Evolutionary conservation across 2,113 vertebrate genomes (phyloP).

Genomic region (Neolamprologus modestus): DNA sequence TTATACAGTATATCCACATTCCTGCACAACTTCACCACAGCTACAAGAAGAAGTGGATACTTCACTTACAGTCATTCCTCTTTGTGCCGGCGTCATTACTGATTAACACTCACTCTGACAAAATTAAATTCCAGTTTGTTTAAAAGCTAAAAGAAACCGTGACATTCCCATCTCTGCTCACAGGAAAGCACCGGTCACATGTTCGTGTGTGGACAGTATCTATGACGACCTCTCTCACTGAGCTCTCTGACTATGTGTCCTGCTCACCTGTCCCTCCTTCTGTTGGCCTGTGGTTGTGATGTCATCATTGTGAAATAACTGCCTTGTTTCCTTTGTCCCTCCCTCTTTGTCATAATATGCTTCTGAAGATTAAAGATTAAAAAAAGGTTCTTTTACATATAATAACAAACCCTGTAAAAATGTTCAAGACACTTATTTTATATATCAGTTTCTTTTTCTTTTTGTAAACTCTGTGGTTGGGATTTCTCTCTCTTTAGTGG

Average conservation of each 20-base stretch:
- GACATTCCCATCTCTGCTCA: background rate
- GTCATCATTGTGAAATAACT: constrained; percentile 65
- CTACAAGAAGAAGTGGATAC: background rate
- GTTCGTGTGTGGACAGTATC: background rate
- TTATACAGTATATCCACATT: background rate
- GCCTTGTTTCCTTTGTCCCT: constrained; percentile 43
- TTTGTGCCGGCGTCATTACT: background rate
- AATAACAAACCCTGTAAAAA: constrained; percentile 68
- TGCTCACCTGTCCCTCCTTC: background rate
- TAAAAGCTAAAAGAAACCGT: background rate
- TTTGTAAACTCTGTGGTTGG: constrained; percentile 69
- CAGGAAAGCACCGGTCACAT: background rate
- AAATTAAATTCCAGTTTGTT: background rate
- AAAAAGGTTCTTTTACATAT: constrained; percentile 66
- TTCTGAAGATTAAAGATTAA: constrained; percentile 37
- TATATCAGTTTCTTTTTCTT: constrained; percentile 64
- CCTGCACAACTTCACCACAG: background rate
- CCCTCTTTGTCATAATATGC: constrained; percentile 51
- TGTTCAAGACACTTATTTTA: constrained; percentile 69
- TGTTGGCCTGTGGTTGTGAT: constrained; percentile 62
- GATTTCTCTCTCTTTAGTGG: constrained; percentile 76
- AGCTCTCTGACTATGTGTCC: background rate
- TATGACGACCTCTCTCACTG: background rate
- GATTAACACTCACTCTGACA: background rate
- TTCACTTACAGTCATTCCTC: background rate